Conservation (phyloP, 2,797 vertebrate genomes). For the Hephaestus fuliginosus region DNA sequence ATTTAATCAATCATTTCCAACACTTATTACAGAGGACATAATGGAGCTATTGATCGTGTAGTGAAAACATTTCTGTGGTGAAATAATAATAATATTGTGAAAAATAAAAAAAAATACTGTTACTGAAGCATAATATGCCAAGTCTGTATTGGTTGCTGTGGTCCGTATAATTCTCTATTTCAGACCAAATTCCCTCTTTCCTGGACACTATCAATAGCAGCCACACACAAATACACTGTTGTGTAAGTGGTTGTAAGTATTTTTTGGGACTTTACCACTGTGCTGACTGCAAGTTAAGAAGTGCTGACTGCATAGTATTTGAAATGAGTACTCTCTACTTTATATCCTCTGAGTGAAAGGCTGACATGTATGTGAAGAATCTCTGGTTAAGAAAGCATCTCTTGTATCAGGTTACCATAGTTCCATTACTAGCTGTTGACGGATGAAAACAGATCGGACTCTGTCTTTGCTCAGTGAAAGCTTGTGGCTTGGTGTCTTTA, state of each 20-base stretch:
- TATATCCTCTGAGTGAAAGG: constrained; percentile 4
- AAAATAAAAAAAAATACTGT: constrained; percentile 13
- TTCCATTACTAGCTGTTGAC: constrained; percentile 43
- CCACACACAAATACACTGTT: constrained; percentile 14
- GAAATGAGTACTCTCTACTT: not conserved
- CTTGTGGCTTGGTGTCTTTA: constrained; percentile 32
- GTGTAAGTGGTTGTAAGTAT: constrained; percentile 8
- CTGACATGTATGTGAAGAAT: constrained; percentile 23
- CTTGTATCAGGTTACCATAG: constrained; percentile 28
- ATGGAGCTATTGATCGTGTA: constrained; percentile 42
- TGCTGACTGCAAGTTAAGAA: constrained; percentile 22
- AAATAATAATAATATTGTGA: constrained; percentile 52
- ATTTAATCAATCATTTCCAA: constrained; percentile 37
- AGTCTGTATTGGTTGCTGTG: constrained; percentile 30
- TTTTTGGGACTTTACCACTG: constrained; percentile 2
- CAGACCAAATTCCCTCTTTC: constrained; percentile 29
- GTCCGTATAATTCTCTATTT: constrained; percentile 50
- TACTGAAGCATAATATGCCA: constrained; percentile 21
- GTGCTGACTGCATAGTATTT: constrained; percentile 34
- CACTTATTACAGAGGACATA: constrained; percentile 18
- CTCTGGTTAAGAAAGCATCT: constrained; percentile 21
- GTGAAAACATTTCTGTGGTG: constrained; percentile 38
- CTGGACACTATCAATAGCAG: constrained; percentile 40
- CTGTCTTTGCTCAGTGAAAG: constrained; percentile 22
- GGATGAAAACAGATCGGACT: constrained; percentile 53